Percentiles rank a stretch among this genome's conserved stretches.
Conservation (phyloP, 2,113 vertebrate genomes). For the Myrmecophaga tridactyla region DNA sequence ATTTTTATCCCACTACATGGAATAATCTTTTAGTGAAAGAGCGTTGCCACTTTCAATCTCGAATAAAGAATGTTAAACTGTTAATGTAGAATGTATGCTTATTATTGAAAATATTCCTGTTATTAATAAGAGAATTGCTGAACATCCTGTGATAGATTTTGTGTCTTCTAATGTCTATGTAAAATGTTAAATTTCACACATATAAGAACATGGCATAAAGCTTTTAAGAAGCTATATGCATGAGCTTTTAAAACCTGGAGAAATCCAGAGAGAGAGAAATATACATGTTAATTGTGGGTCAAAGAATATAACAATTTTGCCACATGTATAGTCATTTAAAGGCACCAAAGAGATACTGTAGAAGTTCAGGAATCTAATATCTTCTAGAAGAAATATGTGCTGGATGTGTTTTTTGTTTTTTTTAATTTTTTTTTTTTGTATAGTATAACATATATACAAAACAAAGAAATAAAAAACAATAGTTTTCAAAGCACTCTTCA, state of each 20-base stretch:
- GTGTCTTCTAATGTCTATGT: neutral
- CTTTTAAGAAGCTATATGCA: neutral
- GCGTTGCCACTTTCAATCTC: neutral
- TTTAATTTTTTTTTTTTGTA: too few relatives aligned
- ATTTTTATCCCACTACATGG: neutral
- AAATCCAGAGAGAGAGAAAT: conserved; percentile 18
- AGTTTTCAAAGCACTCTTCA: too few relatives aligned
- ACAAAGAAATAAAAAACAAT: too few relatives aligned
- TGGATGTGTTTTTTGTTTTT: conserved; percentile 9
- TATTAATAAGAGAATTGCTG: neutral
- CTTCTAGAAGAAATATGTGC: neutral
- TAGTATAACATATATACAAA: too few relatives aligned
- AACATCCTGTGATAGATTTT: neutral
- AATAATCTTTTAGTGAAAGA: neutral
- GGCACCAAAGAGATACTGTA: neutral
- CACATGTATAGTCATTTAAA: neutral
- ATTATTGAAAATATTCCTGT: conserved; percentile 27
- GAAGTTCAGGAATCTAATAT: neutral
- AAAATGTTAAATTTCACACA: conserved; percentile 9
- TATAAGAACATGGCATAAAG: neutral
- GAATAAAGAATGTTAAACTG: neutral
- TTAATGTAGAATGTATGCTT: neutral
- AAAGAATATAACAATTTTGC: neutral
- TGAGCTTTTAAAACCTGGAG: neutral
- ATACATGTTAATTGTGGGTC: neutral